Conservation (phyloP, 2,113 vertebrate species). For the Petromus typicus region DNA sequence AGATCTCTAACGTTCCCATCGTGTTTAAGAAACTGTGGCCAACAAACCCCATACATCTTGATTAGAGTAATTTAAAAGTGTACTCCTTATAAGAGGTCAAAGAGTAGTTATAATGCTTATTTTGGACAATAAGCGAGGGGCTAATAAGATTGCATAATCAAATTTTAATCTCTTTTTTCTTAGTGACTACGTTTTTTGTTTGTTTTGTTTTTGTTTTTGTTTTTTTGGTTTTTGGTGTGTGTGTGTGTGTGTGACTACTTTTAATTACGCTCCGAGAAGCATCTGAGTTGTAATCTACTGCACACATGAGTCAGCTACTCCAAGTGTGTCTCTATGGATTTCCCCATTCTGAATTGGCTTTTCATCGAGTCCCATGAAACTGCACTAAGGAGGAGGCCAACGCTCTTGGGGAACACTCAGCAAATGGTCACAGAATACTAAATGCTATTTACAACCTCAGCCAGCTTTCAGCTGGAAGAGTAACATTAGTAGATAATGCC, state of each 20-base stretch:
- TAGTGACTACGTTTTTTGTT: conserved; percentile 62
- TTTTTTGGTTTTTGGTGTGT: too few relatives aligned
- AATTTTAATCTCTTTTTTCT: conserved; percentile 33
- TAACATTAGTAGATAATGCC: not conserved
- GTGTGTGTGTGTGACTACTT: too few relatives aligned
- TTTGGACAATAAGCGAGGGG: conserved; percentile 14
- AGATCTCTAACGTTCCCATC: not conserved
- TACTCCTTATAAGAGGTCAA: not conserved
- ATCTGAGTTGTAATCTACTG: conserved; percentile 53
- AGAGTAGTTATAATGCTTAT: not conserved
- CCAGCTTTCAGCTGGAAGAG: conserved; percentile 64
- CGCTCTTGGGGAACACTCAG: conserved; percentile 55
- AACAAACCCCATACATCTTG: not conserved
- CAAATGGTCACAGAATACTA: conserved; percentile 55
- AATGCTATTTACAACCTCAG: conserved; percentile 54
- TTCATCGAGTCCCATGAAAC: conserved; percentile 75
- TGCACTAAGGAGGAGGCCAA: conserved; percentile 70
- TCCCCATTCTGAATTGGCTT: conserved; percentile 69
- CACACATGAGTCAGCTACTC: conserved; percentile 56
- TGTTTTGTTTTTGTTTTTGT: too few relatives aligned
- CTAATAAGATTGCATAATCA: not conserved
- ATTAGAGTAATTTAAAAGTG: not conserved
- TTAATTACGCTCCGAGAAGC: conserved; percentile 57
- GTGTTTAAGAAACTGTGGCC: not conserved
- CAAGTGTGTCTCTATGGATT: not conserved